Conservation (phyloP, 2,797 vertebrate species). For the Coilia nasus region DNA sequence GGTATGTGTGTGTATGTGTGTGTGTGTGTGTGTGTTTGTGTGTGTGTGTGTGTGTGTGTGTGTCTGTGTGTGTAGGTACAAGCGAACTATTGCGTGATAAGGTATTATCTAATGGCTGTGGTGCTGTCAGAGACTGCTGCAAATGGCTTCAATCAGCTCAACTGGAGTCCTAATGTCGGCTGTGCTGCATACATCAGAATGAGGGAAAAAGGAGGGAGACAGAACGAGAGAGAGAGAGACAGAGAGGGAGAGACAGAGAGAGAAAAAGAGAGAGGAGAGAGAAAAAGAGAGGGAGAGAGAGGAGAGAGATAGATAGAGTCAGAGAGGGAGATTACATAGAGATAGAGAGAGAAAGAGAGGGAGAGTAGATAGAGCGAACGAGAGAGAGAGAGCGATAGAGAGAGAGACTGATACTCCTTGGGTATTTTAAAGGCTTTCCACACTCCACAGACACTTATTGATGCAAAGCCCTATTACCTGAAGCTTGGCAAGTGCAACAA, state of each 20-base stretch:
- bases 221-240: constrained; percentile 25
- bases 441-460: constrained; percentile 65
- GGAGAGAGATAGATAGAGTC: constrained; percentile 7
- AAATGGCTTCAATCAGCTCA: constrained; percentile 77
- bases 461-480: constrained; percentile 61
- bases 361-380: background rate
- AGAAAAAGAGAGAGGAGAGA: background rate
- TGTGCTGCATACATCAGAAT: constrained; percentile 63
- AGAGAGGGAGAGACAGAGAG: constrained; percentile 1
- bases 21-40: constrained; percentile 29
- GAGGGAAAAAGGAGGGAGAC: constrained; percentile 38
- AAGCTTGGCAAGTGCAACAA: constrained; percentile 45
- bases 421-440: constrained; percentile 13
- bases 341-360: constrained; percentile 1
- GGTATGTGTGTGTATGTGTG: background rate
- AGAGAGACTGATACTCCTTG: background rate
- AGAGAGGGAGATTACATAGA: constrained; percentile 36
- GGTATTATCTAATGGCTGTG: constrained; percentile 64
- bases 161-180: constrained; percentile 66
- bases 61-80: constrained; percentile 52
- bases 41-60: constrained; percentile 41
- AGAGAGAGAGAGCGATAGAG: background rate
- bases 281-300: background rate
- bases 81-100: constrained; percentile 61
- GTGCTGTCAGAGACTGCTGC: constrained; percentile 60